A percentile compares a stretch with the other conserved stretches of the same genome.
phyloP scores from a whole-genome alignment of 53 echinoderm and acorn worm genomes.

The Zoroaster sp. region DNA sequence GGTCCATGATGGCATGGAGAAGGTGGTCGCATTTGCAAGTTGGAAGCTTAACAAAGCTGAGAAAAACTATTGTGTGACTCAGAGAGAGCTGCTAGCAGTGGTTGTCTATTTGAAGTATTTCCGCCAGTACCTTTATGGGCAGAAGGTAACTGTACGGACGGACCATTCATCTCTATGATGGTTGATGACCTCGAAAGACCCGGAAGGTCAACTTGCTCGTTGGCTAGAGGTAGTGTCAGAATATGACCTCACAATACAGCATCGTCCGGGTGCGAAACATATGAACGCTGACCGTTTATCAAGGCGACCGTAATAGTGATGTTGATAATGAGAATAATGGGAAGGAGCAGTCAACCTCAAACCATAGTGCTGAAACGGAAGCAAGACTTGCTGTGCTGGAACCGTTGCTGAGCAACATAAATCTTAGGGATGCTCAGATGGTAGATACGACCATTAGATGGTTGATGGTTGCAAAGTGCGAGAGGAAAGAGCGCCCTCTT shows the following conservation, averaged over 20 bases:
- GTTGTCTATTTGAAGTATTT: constrained; percentile 37
- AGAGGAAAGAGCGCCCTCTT: constrained; percentile 12
- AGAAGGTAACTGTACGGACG: constrained; percentile 16
- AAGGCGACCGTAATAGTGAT: not conserved
- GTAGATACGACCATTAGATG: constrained; percentile 2
- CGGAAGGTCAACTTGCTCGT: constrained; percentile 47
- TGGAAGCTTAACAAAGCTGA: constrained; percentile 17
- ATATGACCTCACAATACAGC: constrained; percentile 38
- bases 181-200: constrained; percentile 51
- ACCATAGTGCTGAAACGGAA: not conserved
- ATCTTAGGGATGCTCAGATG: constrained; percentile 17
- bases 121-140: constrained; percentile 43
- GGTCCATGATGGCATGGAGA: constrained; percentile 39
- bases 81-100: constrained; percentile 43
- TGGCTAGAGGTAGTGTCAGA: constrained; percentile 41
- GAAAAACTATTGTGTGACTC: constrained; percentile 54
- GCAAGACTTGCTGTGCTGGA: not conserved
- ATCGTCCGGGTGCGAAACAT: constrained; percentile 41
- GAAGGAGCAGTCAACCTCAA: no score
- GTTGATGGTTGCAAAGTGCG: not conserved
- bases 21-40: constrained; percentile 26
- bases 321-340: not conserved
- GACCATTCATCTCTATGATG: constrained; percentile 44
- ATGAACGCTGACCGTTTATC: constrained; percentile 52
- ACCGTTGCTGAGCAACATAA: not conserved